Evolutionary conservation across 2,113 vertebrate species (phyloP), one percentile per base, ranked within the genome.

Genomic region (Plecturocebus donacophilus): DNA sequence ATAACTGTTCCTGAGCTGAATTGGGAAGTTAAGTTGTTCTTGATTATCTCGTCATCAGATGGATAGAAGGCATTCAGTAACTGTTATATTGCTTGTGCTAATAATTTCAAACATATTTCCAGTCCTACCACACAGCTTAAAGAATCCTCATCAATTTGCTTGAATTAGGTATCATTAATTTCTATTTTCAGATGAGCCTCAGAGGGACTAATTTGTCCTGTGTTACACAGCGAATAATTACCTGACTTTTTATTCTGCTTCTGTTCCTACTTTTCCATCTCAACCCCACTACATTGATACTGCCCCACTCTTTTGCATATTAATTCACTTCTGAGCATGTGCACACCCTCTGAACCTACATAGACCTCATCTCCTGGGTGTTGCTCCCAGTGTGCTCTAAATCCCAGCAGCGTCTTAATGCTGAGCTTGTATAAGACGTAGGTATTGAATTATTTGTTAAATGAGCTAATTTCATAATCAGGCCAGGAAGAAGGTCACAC

Each of bases 271-370:
- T 47, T 61, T 70, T 3, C 32, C 6, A 17, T 70, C 13, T 56
- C 0, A 0, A 30, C 13, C 7, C 20, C n/a, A 2, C 17, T 75
- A 71, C 10, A 38, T 35, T 38, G 7, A 54, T 49, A 21, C 19
- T 79, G 20, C 5, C 4, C 6, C 2, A 0, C 8, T 52, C 16
- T 32, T 7, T 9, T 54, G 25, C 23, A 20, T 84, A 38, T 8
- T 19, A 11, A 77, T 14, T 35, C 6, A 5, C n/a, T 45, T 76
- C 19, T 61, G 23, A 80, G 20, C 30, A 17, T 40, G 4, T 45
- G 45, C 13, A 49, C 14, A 5, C 21, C 83, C 10, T 47, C 40
- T 16, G 5, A n/a, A 13, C 0, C 32, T 10, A 54, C 38, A 40
- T 6, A 14, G 32, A 25, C n/a, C 10, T 71, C 23, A 58, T 49